phyloP scores from a whole-genome alignment of 2,797 vertebrate genomes.

The Sebastes aleutianus region DNA sequence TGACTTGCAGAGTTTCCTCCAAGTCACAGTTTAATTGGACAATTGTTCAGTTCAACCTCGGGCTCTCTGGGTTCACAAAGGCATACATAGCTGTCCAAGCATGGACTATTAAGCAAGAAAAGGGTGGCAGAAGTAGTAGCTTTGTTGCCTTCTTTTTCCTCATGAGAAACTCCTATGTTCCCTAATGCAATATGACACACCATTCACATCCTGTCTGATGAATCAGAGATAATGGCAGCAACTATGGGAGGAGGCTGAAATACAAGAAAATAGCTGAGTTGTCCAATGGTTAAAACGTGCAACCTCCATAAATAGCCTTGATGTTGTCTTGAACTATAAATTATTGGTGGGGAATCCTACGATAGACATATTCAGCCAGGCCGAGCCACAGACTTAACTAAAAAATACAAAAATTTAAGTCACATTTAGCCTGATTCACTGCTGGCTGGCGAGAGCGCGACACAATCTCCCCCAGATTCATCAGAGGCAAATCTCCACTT shows the following conservation, averaged over 20 bases:
- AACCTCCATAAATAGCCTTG: not conserved
- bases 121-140: slow-evolving; percentile 29
- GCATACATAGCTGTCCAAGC: slow-evolving; percentile 30
- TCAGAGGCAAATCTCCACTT: slow-evolving; percentile 75
- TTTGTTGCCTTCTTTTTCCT: slow-evolving; percentile 22
- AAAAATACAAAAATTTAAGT: slow-evolving; percentile 42
- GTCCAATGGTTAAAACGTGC: not conserved
- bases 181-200: slow-evolving; percentile 13
- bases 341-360: slow-evolving; percentile 4
- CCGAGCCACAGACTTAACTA: slow-evolving; percentile 34
- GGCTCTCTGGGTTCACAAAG: slow-evolving; percentile 51
- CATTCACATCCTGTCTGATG: slow-evolving; percentile 15
- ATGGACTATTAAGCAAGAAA: slow-evolving; percentile 54
- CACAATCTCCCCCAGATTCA: slow-evolving; percentile 70
- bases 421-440: slow-evolving; percentile 51
- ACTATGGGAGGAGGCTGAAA: slow-evolving; percentile 12
- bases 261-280: not conserved
- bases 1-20: slow-evolving; percentile 52
- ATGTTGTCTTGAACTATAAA: slow-evolving; percentile 11
- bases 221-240: slow-evolving; percentile 13
- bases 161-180: slow-evolving; percentile 19
- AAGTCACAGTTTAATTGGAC: slow-evolving; percentile 68
- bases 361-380: not conserved
- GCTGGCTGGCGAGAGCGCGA: slow-evolving; percentile 40
- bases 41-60: slow-evolving; percentile 60